Percentiles rank a stretch among this genome's conserved stretches.
Evolutionary conservation across 2,888 invertebrate species (phyloP).

Genomic region (Linnaemya vulpina): DNA sequence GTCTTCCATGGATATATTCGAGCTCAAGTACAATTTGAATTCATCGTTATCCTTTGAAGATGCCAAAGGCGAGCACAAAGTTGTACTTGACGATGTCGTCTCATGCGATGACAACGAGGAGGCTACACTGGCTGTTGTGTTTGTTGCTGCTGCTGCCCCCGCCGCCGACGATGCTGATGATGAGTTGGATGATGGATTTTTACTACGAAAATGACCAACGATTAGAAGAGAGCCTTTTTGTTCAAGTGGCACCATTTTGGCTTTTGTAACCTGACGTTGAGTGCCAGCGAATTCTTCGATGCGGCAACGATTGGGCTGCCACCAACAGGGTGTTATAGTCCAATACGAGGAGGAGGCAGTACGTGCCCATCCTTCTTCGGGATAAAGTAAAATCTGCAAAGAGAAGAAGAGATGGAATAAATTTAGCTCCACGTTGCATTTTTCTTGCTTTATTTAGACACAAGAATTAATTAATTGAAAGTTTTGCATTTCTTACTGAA

Average conservation of each 20-base stretch:
- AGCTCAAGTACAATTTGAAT: conserved; percentile 92
- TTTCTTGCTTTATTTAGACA: background rate
- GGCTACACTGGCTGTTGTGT: conserved; percentile 11
- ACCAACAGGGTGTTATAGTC: conserved; percentile 94
- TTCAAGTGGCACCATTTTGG: conserved; percentile 91
- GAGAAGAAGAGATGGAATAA: conserved; percentile 53
- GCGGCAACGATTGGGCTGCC: conserved; percentile 92
- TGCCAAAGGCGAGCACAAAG: conserved; percentile 47
- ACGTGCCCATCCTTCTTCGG: conserved; percentile 94
- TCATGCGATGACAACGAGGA: conserved; percentile 31
- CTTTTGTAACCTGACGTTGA: conserved; percentile 86
- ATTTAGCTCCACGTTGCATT: conserved; percentile 13
- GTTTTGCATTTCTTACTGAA: too few species aligned
- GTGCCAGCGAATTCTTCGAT: conserved; percentile 91
- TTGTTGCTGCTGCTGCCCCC: background rate
- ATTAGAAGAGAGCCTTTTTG: conserved; percentile 90
- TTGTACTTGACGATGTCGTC: conserved; percentile 47
- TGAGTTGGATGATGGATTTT: conserved; percentile 57
- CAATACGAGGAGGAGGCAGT: conserved; percentile 93
- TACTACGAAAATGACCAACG: conserved; percentile 85
- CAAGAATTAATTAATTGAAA: background rate
- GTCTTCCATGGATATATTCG: conserved; percentile 92
- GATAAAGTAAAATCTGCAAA: conserved; percentile 90
- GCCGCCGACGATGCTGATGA: too few species aligned
- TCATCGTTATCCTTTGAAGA: conserved; percentile 82